Evolutionary conservation across 2,797 vertebrate genomes (phyloP).

Genomic region (Aplochiton taeniatus): DNA sequence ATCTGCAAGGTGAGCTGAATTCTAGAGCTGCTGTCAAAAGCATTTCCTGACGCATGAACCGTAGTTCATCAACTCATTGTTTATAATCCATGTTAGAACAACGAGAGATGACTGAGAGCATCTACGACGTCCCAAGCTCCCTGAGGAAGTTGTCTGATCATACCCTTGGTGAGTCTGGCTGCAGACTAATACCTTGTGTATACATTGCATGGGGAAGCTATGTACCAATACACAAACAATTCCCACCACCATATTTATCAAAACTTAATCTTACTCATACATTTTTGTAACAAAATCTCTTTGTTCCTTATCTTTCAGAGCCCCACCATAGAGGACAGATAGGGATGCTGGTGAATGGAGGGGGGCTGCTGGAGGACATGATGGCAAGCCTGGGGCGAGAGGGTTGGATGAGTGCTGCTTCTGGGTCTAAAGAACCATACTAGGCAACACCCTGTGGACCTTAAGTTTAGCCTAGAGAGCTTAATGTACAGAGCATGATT

Average conservation of each 20-base stretch:
- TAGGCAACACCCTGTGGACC: too few species aligned
- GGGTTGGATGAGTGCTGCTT: neutral
- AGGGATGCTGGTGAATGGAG: constrained; percentile 25
- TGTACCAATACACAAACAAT: too few species aligned
- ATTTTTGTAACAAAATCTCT: neutral
- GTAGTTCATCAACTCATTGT: neutral
- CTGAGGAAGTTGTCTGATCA: constrained; percentile 41
- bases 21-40: neutral
- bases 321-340: constrained; percentile 20
- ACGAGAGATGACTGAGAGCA: constrained; percentile 46
- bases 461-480: too few species aligned
- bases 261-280: too few species aligned
- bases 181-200: neutral
- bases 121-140: constrained; percentile 71
- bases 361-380: constrained; percentile 46
- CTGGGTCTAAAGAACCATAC: neutral
- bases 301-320: constrained; percentile 50
- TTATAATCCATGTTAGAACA: constrained; percentile 28
- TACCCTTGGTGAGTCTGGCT: constrained; percentile 48
- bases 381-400: constrained; percentile 28
- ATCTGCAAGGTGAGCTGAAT: constrained; percentile 44
- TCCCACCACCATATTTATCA: too few species aligned
- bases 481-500: constrained; percentile 16
- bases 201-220: too few species aligned
- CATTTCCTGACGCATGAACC: neutral